Evolutionary conservation across 2,113 vertebrate species (phyloP).

Genomic region (Embiotoca jacksoni): DNA sequence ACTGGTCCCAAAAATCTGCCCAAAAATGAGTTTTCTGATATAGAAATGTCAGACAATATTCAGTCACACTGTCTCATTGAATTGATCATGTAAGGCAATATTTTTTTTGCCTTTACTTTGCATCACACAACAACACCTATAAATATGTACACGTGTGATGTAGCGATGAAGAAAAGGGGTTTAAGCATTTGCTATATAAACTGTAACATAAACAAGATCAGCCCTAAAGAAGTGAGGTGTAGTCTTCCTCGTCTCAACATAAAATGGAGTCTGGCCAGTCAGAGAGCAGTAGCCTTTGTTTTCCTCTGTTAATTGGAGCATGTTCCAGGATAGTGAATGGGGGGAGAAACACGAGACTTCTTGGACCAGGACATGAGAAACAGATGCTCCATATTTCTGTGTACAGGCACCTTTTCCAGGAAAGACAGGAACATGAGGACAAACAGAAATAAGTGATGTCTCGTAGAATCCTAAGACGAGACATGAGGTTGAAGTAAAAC

Average conservation of each 20-base stretch:
- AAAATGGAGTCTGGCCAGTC: neutral
- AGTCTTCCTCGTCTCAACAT: neutral
- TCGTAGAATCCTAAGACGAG: constrained; percentile 25
- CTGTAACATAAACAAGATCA: neutral
- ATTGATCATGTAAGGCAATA: neutral
- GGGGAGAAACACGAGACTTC: constrained; percentile 42
- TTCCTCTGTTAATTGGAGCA: constrained; percentile 71
- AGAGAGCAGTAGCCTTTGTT: constrained; percentile 58
- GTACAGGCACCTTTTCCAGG: constrained; percentile 35
- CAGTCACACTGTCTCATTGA: neutral
- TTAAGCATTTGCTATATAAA: neutral
- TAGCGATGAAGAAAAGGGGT: neutral
- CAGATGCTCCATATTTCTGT: constrained; percentile 58
- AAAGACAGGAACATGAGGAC: constrained; percentile 35
- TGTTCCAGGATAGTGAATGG: constrained; percentile 53
- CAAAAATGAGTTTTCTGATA: neutral
- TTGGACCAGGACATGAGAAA: constrained; percentile 56
- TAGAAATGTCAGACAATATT: neutral
- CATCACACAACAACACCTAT: neutral
- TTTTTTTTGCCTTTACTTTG: constrained; percentile 1
- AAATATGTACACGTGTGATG: neutral
- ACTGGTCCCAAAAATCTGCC: neutral
- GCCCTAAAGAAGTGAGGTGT: neutral
- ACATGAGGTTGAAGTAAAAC: constrained; percentile 27
- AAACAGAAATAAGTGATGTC: constrained; percentile 28